Evolutionary conservation across 2,888 invertebrate genomes (phyloP), one percentile per base, ranked within the genome.

Genomic region (Callimorpha dominula): DNA sequence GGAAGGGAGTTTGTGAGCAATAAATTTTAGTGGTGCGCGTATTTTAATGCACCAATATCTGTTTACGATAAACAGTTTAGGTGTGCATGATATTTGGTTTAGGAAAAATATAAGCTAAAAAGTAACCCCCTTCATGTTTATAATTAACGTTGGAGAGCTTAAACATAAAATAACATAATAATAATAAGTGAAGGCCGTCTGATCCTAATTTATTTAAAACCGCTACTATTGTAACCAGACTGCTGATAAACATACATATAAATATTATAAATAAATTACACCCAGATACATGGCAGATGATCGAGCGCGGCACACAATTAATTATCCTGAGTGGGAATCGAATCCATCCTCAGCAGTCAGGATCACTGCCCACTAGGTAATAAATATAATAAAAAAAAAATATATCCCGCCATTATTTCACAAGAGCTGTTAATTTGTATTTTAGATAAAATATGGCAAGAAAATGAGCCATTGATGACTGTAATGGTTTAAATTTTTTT

Each of bases 391-490:
- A 66, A 40, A 40, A 17, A 67, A 15, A 42, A 40, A 40, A 52
- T 15, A 52, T 5, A 50, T 50, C 54, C 0, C n/a, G 7, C 52
- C 42, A 54, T 66, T 66, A 31, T 50, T 66, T 52, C 67, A 14
- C n/a, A 43, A 20, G 17, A 66, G 66, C 40, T 20, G 40, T 52
- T 66, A 50, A 67, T 57, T 68, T 57, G 57, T 42, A 57, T 57
- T 66, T 46, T 1, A n/a, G 31, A 60, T 60, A n/a, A 67, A 54
- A 67, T 60, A 40, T 62, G 64, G 57, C 52, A n/a, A 50, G 42
- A 52, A 66, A 66, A 43, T 52, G 63, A 64, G 52, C 43, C 64
- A 64, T 70, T 65, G 64, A 70, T 54, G 64, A 11, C 42, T 63
- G 43, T 31, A 70, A 66, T 52, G 52, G 60, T 60, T 49, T 70